Percentiles rank a stretch among this genome's conserved stretches.
Evolutionary conservation across 2,888 invertebrate species (phyloP).

Genomic region (Xiphydria camelus): DNA sequence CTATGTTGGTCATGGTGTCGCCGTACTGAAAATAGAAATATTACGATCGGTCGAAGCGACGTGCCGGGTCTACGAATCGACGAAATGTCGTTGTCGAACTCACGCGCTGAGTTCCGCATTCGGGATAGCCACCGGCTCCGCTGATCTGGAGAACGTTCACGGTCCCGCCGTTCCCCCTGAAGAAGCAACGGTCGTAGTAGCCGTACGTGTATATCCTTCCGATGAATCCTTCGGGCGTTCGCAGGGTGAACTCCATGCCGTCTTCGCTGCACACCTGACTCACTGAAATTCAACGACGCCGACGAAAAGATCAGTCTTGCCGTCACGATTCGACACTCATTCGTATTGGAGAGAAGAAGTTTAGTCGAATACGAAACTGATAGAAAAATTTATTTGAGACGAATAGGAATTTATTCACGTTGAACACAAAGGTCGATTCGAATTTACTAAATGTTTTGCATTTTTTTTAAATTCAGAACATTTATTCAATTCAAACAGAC

Average conservation of each 20-base stretch:
- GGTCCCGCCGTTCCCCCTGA: slow-evolving; percentile 86
- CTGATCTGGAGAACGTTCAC: slow-evolving; percentile 82
- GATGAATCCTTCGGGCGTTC: slow-evolving; percentile 86
- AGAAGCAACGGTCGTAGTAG: slow-evolving; percentile 87
- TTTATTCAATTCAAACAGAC: no score
- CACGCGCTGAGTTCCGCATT: slow-evolving; percentile 88
- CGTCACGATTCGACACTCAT: no score
- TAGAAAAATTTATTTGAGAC: no score
- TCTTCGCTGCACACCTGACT: slow-evolving; percentile 91
- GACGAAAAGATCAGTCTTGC: no score
- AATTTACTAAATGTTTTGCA: no score
- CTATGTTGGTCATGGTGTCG: slow-evolving; percentile 91
- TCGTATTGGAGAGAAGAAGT: no score
- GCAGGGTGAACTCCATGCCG: slow-evolving; percentile 90
- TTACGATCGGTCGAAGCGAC: no score
- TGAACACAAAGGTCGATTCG: no score
- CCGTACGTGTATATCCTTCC: slow-evolving; percentile 91
- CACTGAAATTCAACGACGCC: slow-evolving; percentile 67
- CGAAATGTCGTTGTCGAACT: slow-evolving; percentile 30
- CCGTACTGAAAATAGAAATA: slow-evolving; percentile 69
- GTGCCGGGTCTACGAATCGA: no score
- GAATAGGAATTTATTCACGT: no score
- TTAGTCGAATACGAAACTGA: no score
- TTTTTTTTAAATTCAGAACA: no score
- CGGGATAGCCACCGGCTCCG: slow-evolving; percentile 90